Percentiles rank a stretch among this genome's conserved stretches.
These are phyloP conservation scores for Tragelaphus imberbis DNA, from an alignment of 2,113 vertebrate genomes.

Conservation along the genomic window DNA sequence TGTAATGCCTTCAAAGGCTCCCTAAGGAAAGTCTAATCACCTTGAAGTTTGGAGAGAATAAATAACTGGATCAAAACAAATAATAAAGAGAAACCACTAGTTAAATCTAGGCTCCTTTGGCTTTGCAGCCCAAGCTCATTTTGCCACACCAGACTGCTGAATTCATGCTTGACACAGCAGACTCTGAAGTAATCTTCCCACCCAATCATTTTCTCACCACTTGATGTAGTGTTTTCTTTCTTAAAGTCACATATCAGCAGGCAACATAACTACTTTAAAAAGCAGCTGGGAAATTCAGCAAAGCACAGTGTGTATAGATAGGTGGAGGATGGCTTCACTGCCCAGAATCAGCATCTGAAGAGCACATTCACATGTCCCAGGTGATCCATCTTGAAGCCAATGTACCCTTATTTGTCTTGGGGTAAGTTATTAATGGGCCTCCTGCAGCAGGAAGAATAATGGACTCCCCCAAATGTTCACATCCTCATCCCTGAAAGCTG, in stretches of 20 bases:
- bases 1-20: not conserved
- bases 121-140: not conserved
- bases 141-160: not conserved
- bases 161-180: not conserved
- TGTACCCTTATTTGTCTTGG: not conserved
- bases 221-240: not conserved
- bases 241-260: not conserved
- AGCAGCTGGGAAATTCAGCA: not conserved
- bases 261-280: not conserved
- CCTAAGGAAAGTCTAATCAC: not conserved
- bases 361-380: not conserved
- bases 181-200: not conserved
- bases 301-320: not conserved
- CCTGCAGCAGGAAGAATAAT: not conserved
- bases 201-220: not conserved
- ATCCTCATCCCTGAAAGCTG: not conserved
- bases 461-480: not conserved
- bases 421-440: not conserved
- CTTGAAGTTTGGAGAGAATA: not conserved
- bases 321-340: not conserved
- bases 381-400: not conserved
- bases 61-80: not conserved
- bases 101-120: not conserved
- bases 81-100: not conserved
- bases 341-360: not conserved